Evolutionary conservation across 1,140 invertebrate genomes (phyloP), one percentile per base, ranked within the genome.

Genomic region (Drosophila sechellia): DNA sequence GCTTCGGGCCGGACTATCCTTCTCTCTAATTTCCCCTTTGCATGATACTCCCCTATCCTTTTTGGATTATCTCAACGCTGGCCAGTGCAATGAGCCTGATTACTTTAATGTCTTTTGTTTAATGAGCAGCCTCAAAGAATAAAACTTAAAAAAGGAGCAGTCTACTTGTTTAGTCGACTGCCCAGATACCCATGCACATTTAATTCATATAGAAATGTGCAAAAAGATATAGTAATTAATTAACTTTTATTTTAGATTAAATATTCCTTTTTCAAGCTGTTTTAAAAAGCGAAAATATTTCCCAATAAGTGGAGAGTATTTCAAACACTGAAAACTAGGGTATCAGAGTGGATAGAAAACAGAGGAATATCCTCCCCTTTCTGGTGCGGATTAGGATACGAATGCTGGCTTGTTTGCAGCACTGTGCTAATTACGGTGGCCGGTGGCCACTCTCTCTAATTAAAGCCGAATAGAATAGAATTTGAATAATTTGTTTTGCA

Each of bases 361-460:
- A 20, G 3, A 50, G 34, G 39, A 55, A 63, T 77, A 77, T 68
- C 55, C 55, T 5, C 22, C 56, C 35, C 49, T 42, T 25, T 55
- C 20, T 63, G 34, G 50, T 22, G 35, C 1, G 70, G 75, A 87
- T 72, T 81, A 68, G 58, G 60, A 76, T 37, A 52, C 57, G 58
- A 49, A 60, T 69, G 58, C 57, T 15, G 35, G 27, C 45, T 25
- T 13, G 17, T 37, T 13, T 55, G 68, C 73, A 68, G 61, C 63
- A 69, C 35, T 43, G 48, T 35, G 75, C 79, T 87, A 86, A 86
- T 87, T 86, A 81, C 66, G 45, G 56, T 64, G 60, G 55, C 53
- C 57, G 46, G 15, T n/a, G n/a, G 79, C 65, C 79, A 86, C 81
- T 86, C 81, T 87, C 79, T 69, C 60, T 86, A 86, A 86, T 86